Evolutionary conservation across 2,797 vertebrate species (phyloP), one percentile per base, ranked within the genome.

Genomic region (Champsocephalus esox): DNA sequence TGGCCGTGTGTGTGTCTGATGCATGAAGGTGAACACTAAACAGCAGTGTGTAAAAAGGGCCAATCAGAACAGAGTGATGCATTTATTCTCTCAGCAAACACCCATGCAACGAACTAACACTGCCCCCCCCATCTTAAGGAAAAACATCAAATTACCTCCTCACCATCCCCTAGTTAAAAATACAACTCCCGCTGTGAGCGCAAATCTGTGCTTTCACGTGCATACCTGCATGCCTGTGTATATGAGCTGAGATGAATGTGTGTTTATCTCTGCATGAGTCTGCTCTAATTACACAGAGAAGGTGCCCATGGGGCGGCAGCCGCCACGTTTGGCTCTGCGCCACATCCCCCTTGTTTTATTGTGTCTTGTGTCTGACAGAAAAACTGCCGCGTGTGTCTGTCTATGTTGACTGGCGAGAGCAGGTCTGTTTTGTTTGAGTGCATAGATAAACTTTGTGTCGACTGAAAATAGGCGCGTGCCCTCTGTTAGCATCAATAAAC

Each of bases 281-380:
- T 70, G 73, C 72, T 43, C 75, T 94, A 92, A 94, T 94, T 89
- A 75, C 87, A 70, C 78, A 61, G 72, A 50, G 73, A 82, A 78
- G 69, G 64, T 86, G 75, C 80, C 87, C 52, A 68, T 60, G 71
- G 75, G 87, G 79, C 50, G 38, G 69, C 86, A 79, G 86, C 79
- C 66, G 38, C 61, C 77, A 58, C 86, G 32, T 74, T 84, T 89
- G 89, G 87, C 86, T 28, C 59, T 21, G 11, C 1, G 77, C 89
- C 83, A 87, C 87, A 80, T 83, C 83, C 85, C 34, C 78, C 62
- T 82, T n/a, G 5, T 93, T 94, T 94, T 93, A 92, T 91, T 92
- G 86, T 81, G 88, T 89, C 90, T 92, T 70, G 52, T 82, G 88
- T 54, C 74, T 73, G 61, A 38, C 34, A 38, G 34, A 65, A 86